A percentile compares a stretch with the other conserved stretches of the same genome.
Evolutionary conservation across 2,888 invertebrate genomes (phyloP).

Genomic region (Nebria salina): DNA sequence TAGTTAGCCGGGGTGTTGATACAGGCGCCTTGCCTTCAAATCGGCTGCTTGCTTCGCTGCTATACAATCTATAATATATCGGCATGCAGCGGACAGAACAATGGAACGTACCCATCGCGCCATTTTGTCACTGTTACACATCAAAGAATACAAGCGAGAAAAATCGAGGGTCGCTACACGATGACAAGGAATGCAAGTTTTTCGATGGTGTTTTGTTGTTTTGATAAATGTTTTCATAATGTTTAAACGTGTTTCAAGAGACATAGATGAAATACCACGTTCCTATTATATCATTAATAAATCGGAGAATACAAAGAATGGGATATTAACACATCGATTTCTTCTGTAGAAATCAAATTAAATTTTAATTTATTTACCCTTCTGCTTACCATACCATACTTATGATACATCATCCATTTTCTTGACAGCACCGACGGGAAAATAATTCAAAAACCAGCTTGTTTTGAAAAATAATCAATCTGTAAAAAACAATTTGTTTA

Average conservation of each 20-base stretch:
- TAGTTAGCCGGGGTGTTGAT: conserved; percentile 16
- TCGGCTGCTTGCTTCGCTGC: neutral
- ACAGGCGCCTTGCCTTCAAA: conserved; percentile 16
- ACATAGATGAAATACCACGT: conserved; percentile 27
- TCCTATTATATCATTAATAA: conserved; percentile 31
- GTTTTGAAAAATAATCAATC: neutral
- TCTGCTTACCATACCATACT: neutral
- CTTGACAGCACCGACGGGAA: neutral
- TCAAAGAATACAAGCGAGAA: conserved; percentile 12
- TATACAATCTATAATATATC: neutral
- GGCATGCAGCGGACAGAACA: neutral
- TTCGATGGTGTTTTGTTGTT: conserved; percentile 16
- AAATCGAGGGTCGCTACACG: conserved; percentile 23
- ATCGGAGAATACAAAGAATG: conserved; percentile 4
- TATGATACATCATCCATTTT: neutral
- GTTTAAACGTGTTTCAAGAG: conserved; percentile 36
- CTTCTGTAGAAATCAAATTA: neutral
- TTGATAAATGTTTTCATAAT: conserved; percentile 39
- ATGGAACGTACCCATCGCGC: conserved; percentile 2
- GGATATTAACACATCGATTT: neutral
- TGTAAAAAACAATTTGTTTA: neutral
- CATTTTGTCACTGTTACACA: conserved; percentile 28
- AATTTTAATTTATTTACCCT: neutral
- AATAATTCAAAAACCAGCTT: neutral
- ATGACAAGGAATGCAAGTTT: conserved; percentile 26